phyloP scores from a whole-genome alignment of 2,888 invertebrate genomes.

The Synanthedon formicaeformis region DNA sequence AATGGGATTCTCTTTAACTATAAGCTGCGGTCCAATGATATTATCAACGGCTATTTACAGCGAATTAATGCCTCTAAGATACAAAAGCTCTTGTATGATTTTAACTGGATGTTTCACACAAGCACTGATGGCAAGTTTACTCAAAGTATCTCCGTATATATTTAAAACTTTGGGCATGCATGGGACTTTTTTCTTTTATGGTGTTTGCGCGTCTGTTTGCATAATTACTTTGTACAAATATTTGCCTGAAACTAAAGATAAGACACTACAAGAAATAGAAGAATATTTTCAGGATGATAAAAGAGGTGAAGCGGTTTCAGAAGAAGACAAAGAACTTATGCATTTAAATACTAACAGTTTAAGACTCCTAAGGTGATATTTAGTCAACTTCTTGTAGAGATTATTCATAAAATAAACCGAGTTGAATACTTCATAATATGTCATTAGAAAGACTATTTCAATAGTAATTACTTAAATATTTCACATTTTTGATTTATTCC shows the following conservation, averaged over 20 bases:
- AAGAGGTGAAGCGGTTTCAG: conserved; percentile 1
- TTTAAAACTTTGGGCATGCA: conserved; percentile 26
- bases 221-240: conserved; percentile 17
- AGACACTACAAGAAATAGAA: conserved; percentile 32
- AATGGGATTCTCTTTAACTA: conserved; percentile 29
- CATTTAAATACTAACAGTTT: conserved; percentile 2
- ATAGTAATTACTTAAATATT: too few species aligned
- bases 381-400: too few species aligned
- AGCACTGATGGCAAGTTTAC: conserved; percentile 24
- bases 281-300: conserved; percentile 10
- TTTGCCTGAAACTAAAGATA: conserved; percentile 33
- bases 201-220: conserved; percentile 17
- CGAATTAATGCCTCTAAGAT: conserved; percentile 34
- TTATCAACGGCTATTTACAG: conserved; percentile 33
- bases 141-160: conserved; percentile 32
- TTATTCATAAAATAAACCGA: too few species aligned
- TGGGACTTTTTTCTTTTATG: conserved; percentile 31
- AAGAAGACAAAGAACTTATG: conserved; percentile 6
- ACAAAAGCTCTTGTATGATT: conserved; percentile 27
- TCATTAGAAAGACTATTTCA: too few species aligned
- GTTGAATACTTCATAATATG: too few species aligned
- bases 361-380: too few species aligned
- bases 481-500: too few species aligned
- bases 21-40: conserved; percentile 43
- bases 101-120: conserved; percentile 19